Conservation (phyloP, 2,797 vertebrate species). For the Coregonus sp. region DNA sequence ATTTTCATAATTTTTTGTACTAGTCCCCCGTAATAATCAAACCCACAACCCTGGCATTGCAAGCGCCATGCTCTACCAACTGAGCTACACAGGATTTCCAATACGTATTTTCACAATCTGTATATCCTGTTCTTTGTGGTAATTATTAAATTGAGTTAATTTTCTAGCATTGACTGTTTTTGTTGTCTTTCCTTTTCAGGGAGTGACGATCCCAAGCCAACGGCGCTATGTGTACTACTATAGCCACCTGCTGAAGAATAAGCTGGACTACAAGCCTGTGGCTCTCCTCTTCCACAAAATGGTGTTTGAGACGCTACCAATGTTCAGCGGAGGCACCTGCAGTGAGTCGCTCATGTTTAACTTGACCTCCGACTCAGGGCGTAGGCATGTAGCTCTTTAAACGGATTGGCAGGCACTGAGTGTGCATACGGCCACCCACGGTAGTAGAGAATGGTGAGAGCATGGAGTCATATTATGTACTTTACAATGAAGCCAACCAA, state of each 20-base stretch:
- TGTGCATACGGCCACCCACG: slow-evolving; percentile 20
- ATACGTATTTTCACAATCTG: too few species aligned
- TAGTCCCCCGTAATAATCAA: too few species aligned
- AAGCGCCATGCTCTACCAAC: too few species aligned
- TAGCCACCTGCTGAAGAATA: slow-evolving; percentile 98
- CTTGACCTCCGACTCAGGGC: slow-evolving; percentile 51
- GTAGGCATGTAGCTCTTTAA: slow-evolving; percentile 53
- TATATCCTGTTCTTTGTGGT: too few species aligned
- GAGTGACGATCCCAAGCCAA: slow-evolving; percentile 99
- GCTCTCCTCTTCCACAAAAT: slow-evolving; percentile 99
- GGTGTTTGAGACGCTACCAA: slow-evolving; percentile 99
- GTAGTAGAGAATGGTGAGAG: too few species aligned
- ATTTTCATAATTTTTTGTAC: too few species aligned
- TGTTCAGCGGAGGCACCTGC: slow-evolving; percentile 99
- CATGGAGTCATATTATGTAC: neutral
- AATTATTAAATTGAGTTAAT: neutral
- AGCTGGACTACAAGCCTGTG: slow-evolving; percentile 97
- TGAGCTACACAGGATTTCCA: too few species aligned
- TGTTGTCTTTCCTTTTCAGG: slow-evolving; percentile 70
- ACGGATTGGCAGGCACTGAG: slow-evolving; percentile 36
- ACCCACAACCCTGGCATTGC: too few species aligned
- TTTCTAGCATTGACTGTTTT: too few species aligned
- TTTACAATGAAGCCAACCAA: neutral
- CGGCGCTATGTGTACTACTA: slow-evolving; percentile 98
- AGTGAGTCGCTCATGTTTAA: slow-evolving; percentile 86